Percentiles rank a stretch among this genome's conserved stretches.
Conservation (phyloP, 2,113 vertebrate genomes). For the Plecotus auritus region DNA sequence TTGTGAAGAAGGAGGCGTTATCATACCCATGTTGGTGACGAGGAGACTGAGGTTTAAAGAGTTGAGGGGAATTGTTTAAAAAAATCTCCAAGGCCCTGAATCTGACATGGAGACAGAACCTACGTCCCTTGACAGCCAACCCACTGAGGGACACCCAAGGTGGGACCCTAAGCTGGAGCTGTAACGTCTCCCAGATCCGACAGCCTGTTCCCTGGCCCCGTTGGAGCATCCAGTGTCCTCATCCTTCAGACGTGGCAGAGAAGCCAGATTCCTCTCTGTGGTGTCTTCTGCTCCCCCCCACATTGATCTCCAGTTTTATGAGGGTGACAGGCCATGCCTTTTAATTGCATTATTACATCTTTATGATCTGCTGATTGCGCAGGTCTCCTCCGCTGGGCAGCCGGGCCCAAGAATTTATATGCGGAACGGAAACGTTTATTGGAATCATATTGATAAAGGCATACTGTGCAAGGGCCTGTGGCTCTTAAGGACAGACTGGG, state of each 20-base stretch:
- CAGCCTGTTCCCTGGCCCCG: rapidly evolving
- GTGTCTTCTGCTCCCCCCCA: neutral
- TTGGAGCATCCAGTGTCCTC: neutral
- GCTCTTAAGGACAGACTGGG: neutral
- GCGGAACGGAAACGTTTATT: slow-evolving; percentile 66
- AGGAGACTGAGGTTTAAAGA: neutral
- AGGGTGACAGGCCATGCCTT: slow-evolving; percentile 61
- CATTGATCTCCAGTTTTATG: slow-evolving; percentile 67
- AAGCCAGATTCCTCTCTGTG: neutral
- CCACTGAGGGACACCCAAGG: rapidly evolving
- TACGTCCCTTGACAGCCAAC: neutral
- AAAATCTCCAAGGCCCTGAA: neutral
- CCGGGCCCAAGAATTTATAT: slow-evolving; percentile 66
- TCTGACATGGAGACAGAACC: neutral
- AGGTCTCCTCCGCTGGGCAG: slow-evolving; percentile 34
- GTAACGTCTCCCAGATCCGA: too few relatives aligned
- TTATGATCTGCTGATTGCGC: slow-evolving; percentile 61
- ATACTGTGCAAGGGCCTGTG: slow-evolving; percentile 45
- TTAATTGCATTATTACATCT: slow-evolving; percentile 72
- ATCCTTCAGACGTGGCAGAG: neutral
- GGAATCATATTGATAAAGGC: slow-evolving; percentile 71
- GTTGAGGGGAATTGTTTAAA: neutral
- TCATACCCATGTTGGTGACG: neutral
- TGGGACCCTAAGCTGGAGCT: neutral
- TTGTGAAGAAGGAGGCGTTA: neutral